Conservation (phyloP, 2,113 vertebrate genomes). For the Oenanthe melanoleuca region DNA sequence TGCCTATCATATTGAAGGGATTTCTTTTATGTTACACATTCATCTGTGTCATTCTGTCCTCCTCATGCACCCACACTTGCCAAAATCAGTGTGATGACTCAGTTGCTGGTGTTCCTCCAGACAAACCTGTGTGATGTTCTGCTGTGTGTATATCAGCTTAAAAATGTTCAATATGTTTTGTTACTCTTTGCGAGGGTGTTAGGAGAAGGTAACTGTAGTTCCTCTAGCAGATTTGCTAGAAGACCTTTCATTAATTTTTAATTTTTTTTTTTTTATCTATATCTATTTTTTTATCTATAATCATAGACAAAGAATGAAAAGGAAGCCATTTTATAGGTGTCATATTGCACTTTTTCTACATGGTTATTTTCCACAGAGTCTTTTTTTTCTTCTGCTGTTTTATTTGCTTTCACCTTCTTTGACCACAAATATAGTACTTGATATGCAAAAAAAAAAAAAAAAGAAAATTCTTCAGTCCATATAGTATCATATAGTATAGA, state of each 20-base stretch:
- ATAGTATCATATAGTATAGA: neutral
- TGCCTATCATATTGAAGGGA: neutral
- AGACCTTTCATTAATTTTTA: constrained; percentile 54
- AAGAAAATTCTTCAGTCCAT: neutral
- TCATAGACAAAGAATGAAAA: constrained; percentile 40
- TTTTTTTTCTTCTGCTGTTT: neutral
- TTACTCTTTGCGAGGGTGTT: neutral
- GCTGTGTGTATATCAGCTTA: neutral
- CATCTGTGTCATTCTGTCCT: neutral
- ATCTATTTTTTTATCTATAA: no score
- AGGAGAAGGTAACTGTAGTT: neutral
- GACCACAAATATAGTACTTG: neutral
- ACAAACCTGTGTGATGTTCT: neutral
- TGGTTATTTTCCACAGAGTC: neutral
- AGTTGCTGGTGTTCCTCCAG: neutral
- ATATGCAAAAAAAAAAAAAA: neutral
- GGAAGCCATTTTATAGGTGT: constrained; percentile 72
- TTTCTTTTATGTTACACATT: neutral
- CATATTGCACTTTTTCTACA: constrained; percentile 34
- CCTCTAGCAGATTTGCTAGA: constrained; percentile 7
- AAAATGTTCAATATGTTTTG: neutral
- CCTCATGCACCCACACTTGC: neutral
- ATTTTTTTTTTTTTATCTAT: no score
- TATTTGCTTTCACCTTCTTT: constrained; percentile 38
- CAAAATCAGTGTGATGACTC: neutral